Evolutionary conservation across 1,140 invertebrate genomes (phyloP).

Genomic region (Andricus grossulariae): DNA sequence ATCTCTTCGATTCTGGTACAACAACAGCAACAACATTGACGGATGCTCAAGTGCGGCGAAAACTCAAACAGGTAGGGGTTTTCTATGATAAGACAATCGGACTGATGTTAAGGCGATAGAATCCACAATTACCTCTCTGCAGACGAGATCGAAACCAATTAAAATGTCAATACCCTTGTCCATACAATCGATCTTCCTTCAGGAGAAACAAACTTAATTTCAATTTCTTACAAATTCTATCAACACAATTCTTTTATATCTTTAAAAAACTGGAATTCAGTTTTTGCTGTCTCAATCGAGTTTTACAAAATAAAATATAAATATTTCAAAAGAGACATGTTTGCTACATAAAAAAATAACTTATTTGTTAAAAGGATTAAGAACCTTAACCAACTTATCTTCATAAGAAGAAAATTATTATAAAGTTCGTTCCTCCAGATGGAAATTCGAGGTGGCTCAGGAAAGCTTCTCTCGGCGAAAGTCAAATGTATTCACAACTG

Average conservation of each 20-base stretch:
- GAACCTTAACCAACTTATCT: too few relatives aligned
- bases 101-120: neutral
- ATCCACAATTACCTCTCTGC: neutral
- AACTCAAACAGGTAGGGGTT: neutral
- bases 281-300: neutral
- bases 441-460: neutral
- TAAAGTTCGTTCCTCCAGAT: neutral
- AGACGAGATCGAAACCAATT: neutral
- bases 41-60: neutral
- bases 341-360: too few relatives aligned
- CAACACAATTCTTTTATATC: neutral
- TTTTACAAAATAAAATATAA: neutral
- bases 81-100: slow-evolving; percentile 9
- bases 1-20: neutral
- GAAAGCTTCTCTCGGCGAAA: neutral
- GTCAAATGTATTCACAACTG: neutral
- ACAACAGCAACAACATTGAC: neutral
- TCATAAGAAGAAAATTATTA: too few relatives aligned
- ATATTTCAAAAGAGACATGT: neutral
- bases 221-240: neutral
- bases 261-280: neutral
- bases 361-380: too few relatives aligned
- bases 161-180: neutral
- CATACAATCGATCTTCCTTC: neutral
- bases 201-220: slow-evolving; percentile 7